Base-by-base conservation (phyloP, 2,888 invertebrate genomes). In the Labia minor region DNA sequence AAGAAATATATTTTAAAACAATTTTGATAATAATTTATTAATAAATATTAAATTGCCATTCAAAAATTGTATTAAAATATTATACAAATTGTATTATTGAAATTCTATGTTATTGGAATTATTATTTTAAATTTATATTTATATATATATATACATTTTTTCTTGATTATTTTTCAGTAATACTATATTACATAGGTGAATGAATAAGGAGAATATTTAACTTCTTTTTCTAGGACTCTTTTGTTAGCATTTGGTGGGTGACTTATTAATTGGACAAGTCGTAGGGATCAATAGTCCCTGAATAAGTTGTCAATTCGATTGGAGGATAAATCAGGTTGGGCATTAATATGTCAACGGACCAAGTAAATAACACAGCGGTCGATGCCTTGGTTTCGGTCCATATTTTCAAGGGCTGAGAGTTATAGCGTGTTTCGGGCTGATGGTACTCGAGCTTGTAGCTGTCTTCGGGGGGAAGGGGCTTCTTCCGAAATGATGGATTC, bases 401-500 rank as follows among this genome's bases (percentile, higher is more conserved):
- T 49, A 49, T 49, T 49, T 49, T 14, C 49, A 49, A 11, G 11
- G 19, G 11, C 21, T 11, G 21, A 64, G 63, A 67, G 66, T 21
- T 65, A 69, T 63, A 61, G 67, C 64, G 69, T 67, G 69, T 67
- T 67, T 26, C 26, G 8, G 26, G 8, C 3, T 8, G 26, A 26
- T 26, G 26, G 26, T 26, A 26, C 26, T 26, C 26, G 26, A 8
- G 26, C 26, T 26, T 26, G 26, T 26, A 26, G 26, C 26, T 26
- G 26, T 26, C 26, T 26, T 26, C 26, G 26, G 8, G 26, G 26
- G 4, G 4, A 26, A 8, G 26, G 26, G 63, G 37, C 21, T 61
- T 66, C 66, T 61, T 65, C 64, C 68, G 63, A 69, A 65, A 69
- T 69, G 69, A 69, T 69, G 64, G 68, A 69, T 68, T 62, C 66